Conservation (phyloP, 2,888 invertebrate genomes). For the Pristionchus japonicus region DNA sequence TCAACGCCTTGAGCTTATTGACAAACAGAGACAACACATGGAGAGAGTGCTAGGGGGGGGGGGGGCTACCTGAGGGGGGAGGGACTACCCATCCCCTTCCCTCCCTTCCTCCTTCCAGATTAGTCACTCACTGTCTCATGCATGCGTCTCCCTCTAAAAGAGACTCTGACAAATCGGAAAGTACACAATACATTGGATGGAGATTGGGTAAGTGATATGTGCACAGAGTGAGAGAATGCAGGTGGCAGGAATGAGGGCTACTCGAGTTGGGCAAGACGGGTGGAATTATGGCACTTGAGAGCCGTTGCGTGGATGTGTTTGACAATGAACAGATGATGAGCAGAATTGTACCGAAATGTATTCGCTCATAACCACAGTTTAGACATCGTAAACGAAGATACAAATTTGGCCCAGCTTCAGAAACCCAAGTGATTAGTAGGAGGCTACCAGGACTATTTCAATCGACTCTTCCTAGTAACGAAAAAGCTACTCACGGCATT, state of each 20-base stretch:
- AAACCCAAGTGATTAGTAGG: too few relatives aligned
- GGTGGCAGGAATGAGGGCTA: background rate
- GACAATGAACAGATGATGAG: background rate
- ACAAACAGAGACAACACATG: conserved; percentile 14
- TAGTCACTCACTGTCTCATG: conserved; percentile 20
- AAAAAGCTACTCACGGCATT: conserved; percentile 60
- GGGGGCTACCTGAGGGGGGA: conserved; percentile 23
- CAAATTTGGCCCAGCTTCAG: too few relatives aligned
- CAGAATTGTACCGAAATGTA: too few relatives aligned
- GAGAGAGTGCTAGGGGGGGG: too few relatives aligned
- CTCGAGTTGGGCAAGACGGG: conserved; percentile 9
- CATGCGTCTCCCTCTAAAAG: background rate
- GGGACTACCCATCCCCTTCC: conserved; percentile 11
- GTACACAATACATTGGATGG: background rate
- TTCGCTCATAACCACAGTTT: too few relatives aligned
- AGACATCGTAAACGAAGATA: too few relatives aligned
- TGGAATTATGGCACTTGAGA: background rate
- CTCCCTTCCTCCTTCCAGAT: background rate
- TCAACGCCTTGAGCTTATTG: background rate
- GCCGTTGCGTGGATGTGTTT: background rate
- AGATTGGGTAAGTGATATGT: conserved; percentile 29
- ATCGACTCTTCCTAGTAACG: too few relatives aligned
- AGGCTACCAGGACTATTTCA: too few relatives aligned
- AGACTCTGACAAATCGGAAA: conserved; percentile 1
- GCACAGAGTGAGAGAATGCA: background rate